A percentile compares a stretch with the other conserved stretches of the same genome.
phyloP scores from a whole-genome alignment of 2,113 vertebrate species.

The Leiothrix lutea region DNA sequence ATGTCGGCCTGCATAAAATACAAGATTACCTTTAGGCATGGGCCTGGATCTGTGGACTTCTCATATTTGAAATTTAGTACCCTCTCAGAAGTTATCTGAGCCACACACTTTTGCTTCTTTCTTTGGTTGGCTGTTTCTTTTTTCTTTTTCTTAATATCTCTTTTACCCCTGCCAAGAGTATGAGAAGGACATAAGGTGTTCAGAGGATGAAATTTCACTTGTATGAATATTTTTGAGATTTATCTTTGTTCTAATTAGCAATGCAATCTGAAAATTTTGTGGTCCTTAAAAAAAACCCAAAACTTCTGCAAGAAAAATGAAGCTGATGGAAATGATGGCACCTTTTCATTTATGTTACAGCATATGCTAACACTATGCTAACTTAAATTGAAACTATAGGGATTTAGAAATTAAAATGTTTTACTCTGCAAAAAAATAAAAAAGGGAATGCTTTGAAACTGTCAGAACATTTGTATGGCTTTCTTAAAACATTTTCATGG shows the following conservation, averaged over 20 bases:
- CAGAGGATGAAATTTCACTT: not conserved
- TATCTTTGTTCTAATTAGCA: not conserved
- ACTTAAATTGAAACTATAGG: not conserved
- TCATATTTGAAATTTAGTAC: not conserved
- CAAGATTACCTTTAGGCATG: not conserved
- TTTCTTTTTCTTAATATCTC: not conserved
- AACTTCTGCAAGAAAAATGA: not conserved
- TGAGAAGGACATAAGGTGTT: not conserved
- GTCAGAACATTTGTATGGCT: not conserved
- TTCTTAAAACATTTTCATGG: not conserved
- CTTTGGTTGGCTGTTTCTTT: not conserved
- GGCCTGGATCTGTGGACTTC: not conserved
- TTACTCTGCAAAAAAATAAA: not conserved
- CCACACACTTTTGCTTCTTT: not conserved
- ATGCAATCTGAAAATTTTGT: not conserved
- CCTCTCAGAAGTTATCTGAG: not conserved
- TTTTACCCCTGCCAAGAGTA: not conserved
- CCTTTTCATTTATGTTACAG: not conserved
- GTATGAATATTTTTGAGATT: not conserved
- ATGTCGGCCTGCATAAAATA: not conserved
- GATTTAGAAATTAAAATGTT: not conserved
- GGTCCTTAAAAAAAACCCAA: not conserved
- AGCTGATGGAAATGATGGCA: not conserved
- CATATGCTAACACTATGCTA: not conserved
- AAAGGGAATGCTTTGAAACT: not conserved